phyloP scores from a whole-genome alignment of 92 coral and sea anemone species.

The Zoanthus gigantus region DNA sequence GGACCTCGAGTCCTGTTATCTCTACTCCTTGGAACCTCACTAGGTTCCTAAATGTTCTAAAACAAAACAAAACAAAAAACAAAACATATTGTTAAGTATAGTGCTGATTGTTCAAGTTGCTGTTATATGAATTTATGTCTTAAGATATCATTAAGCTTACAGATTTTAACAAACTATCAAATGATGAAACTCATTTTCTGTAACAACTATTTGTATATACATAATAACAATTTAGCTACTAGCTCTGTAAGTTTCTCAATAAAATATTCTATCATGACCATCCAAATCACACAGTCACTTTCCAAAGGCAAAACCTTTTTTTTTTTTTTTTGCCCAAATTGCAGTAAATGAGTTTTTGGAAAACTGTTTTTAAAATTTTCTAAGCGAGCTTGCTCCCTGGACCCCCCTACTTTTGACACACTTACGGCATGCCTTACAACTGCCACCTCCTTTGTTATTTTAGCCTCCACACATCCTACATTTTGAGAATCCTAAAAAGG shows the following conservation, averaged over 20 bases:
- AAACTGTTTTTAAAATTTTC: not conserved
- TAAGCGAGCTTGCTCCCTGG: too few species aligned
- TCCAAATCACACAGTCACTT: not conserved
- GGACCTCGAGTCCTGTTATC: too few species aligned
- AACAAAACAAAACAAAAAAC: too few species aligned
- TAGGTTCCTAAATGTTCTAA: too few species aligned
- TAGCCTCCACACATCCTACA: not conserved
- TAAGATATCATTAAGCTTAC: not conserved
- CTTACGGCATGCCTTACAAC: too few species aligned
- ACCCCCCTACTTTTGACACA: too few species aligned
- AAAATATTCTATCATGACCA: not conserved
- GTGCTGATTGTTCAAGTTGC: not conserved
- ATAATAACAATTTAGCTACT: not conserved
- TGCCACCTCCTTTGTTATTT: not conserved
- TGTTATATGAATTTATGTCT: not conserved
- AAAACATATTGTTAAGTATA: too few species aligned
- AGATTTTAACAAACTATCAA: not conserved
- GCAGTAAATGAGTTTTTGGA: too few species aligned
- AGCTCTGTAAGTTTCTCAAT: not conserved
- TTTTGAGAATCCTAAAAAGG: too few species aligned
- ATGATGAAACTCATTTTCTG: not conserved
- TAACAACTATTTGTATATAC: not conserved
- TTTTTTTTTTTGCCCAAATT: too few species aligned
- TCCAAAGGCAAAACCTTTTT: not conserved
- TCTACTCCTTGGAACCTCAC: too few species aligned